Base-by-base conservation (phyloP, 2,797 vertebrate species). In the Manis javanica region DNA sequence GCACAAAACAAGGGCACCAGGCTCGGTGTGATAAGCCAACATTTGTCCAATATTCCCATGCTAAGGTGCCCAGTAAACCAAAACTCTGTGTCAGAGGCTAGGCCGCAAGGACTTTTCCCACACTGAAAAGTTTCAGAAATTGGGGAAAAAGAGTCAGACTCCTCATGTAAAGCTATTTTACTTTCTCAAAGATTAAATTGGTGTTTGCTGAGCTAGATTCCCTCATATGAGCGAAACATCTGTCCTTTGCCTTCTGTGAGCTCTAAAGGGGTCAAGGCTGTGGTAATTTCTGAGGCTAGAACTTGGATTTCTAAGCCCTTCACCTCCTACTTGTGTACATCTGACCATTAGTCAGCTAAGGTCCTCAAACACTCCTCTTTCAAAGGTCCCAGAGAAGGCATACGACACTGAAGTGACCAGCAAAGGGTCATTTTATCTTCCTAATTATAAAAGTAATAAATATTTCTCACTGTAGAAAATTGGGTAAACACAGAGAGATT, bases 121-220 rank as follows among this genome's bases (percentile, higher is more conserved):
- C 0, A 39, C 3, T 59, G 12, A 78, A 78, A 57, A 7, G 42
- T 42, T 79, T 42, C 57, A 53, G 18, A 94, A 79, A 77, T 3
- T 16, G 1, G 12, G 1, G 29, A 82, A 2, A 71, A 72, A 77
- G 31, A 49, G 3, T 79, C 39, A 46, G 55, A 77, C 11, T 46
- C 5, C 19, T 90, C 21, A 46, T 31, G 19, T 34, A 72, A 90
- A 78, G 87, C 14, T 85, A 85, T 2, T 55, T 84, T 69, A n/a
- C 34, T 89, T 85, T 69, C 69, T 82, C 21, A 34, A 90, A 91
- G 77, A 87, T 75, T 66, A 87, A 18, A 91, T 72, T n/a, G 75
- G 3, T 71, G 15, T 83, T 82, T 55, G 34, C 13, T 53, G 74
- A 85, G 9, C 11, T 68, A 64, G 18, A 64, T 37, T 87, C 29